Evolutionary conservation across 1,140 invertebrate genomes (phyloP), one percentile per base, ranked within the genome.

Genomic region (Apis dorsata): DNA sequence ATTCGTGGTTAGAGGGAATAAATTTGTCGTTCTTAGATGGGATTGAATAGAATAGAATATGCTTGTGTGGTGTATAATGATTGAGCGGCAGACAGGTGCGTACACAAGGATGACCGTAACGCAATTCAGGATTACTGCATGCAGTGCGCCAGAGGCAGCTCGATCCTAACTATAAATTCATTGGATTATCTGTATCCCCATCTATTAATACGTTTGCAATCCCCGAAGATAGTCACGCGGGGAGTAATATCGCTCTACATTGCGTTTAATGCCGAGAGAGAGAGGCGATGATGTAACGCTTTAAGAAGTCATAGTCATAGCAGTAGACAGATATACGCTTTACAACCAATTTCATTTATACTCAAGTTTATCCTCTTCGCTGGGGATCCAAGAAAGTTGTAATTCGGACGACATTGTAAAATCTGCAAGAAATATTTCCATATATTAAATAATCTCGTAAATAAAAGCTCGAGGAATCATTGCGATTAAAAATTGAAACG

Each of bases 131-230:
- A 77, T 77, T 77, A 77, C 28, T 55, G 49, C 24, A 13, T 66
- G 63, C 51, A 13, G n/a, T 44, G 51, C 75, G 51, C 51, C 62
- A 55, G 62, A 66, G 75, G 28, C 51, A 55, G 62, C 62, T 34
- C 75, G 11, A 24, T 28, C 28, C 75, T 66, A 77, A 66, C 75
- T 77, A 77, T 77, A 77, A 77, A 77, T 77, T 77, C 75, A 77
- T 77, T 77, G 75, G 75, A 66, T 77, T 77, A 77, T 62, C 51
- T 7, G 75, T 44, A 51, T 53, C 51, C 51, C 75, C 62, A 66
- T 77, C 75, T 77, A 77, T 77, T 77, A 77, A 77, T 77, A 77
- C 55, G 62, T 77, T 77, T 66, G 75, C 63, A 68, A 77, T 77
- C 63, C 63, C 75, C 49, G 24, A 77, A 66, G 62, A 77, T 77